Evolutionary conservation across 2,888 invertebrate genomes (phyloP).

Genomic region (Hyposoter dolosus): DNA sequence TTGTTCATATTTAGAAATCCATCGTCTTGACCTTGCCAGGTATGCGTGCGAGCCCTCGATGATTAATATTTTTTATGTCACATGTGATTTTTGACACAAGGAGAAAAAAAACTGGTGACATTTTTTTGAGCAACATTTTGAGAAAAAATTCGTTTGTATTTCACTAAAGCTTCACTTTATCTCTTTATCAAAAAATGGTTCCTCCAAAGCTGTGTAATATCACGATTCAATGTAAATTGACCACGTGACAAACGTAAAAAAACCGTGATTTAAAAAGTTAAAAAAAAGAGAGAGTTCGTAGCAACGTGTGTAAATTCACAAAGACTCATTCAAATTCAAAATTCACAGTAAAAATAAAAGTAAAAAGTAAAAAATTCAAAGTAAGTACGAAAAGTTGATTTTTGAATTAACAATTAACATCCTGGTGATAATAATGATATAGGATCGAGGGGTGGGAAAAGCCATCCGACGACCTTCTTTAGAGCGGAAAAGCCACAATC

Average conservation of each 20-base stretch:
- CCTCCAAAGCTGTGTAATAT: background rate
- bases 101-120: background rate
- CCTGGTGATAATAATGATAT: background rate
- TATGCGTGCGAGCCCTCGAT: background rate
- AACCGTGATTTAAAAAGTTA: background rate
- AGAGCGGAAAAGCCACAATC: background rate
- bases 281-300: background rate
- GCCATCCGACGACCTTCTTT: background rate
- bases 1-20: background rate
- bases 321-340: background rate
- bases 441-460: background rate
- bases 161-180: background rate
- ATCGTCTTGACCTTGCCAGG: background rate
- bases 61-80: background rate
- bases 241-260: background rate
- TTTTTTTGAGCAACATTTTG: background rate
- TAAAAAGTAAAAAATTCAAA: too few species aligned
- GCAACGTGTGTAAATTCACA: background rate
- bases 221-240: constrained; percentile 4
- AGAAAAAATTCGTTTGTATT: background rate
- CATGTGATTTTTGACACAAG: background rate
- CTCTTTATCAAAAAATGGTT: background rate
- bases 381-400: background rate
- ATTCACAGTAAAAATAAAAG: too few species aligned
- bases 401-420: background rate